A percentile compares a stretch with the other conserved stretches of the same genome.
Conservation (phyloP, 2,888 invertebrate genomes). For the Oligia latruncula region DNA sequence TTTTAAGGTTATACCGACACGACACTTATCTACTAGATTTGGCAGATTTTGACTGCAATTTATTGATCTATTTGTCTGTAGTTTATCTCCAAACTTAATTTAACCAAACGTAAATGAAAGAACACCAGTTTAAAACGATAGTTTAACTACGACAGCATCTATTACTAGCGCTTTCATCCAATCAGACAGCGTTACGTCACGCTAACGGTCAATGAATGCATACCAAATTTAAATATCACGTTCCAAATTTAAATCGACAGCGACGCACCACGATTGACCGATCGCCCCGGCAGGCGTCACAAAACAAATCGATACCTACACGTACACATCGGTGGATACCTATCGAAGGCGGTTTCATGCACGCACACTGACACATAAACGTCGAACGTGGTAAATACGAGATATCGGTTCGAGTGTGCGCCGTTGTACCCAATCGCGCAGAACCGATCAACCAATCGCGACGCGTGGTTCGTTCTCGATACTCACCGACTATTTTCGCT, state of each 20-base stretch:
- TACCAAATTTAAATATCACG: conserved; percentile 70
- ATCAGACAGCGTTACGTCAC: conserved; percentile 59
- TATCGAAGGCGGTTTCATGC: conserved; percentile 82
- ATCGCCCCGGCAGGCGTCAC: conserved; percentile 68
- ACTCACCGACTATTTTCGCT: conserved; percentile 68
- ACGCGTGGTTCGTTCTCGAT: conserved; percentile 82
- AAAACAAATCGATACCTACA: conserved; percentile 72
- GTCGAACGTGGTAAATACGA: conserved; percentile 79
- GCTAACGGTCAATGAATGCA: conserved; percentile 64
- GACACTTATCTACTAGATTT: background rate
- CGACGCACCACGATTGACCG: conserved; percentile 66
- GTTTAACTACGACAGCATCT: conserved; percentile 11
- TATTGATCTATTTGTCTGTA: background rate
- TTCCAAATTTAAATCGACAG: conserved; percentile 68
- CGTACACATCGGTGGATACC: conserved; percentile 80
- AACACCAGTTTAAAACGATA: background rate
- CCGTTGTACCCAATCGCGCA: conserved; percentile 87
- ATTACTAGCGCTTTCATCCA: conserved; percentile 45
- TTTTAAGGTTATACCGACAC: background rate
- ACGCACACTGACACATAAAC: conserved; percentile 76
- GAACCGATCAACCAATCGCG: conserved; percentile 91
- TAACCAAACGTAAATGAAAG: background rate
- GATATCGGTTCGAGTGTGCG: conserved; percentile 91
- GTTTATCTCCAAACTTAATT: background rate
- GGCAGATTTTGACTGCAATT: background rate